Conservation (phyloP, 2,113 vertebrate species). For the Ictidomys tridecemlineatus region DNA sequence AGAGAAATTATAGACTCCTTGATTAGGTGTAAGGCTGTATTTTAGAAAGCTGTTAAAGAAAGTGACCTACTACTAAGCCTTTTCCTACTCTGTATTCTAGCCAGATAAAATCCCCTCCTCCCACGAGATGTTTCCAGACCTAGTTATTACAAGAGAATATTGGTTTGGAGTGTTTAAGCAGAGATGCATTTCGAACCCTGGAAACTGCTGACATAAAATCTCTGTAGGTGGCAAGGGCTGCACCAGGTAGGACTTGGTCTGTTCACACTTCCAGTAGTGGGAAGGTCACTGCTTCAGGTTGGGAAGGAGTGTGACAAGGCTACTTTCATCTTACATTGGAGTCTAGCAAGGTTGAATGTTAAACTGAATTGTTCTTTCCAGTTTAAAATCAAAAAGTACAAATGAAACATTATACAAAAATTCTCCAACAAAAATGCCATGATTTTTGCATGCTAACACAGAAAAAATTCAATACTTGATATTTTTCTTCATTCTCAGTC, state of each 20-base stretch:
- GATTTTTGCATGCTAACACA: slow-evolving; percentile 29
- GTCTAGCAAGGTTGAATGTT: slow-evolving; percentile 34
- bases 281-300: background rate
- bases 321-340: background rate
- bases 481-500: slow-evolving; percentile 43
- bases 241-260: background rate
- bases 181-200: background rate
- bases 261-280: background rate
- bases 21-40: background rate
- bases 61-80: background rate
- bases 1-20: background rate
- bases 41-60: slow-evolving; percentile 14
- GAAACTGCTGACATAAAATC: background rate
- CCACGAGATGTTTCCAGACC: background rate
- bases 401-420: slow-evolving; percentile 58
- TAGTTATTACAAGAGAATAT: background rate
- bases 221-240: background rate
- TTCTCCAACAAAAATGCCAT: slow-evolving; percentile 38
- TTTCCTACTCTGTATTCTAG: background rate
- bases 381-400: slow-evolving; percentile 3
- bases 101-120: background rate
- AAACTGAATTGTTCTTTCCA: slow-evolving; percentile 53
- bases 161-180: background rate
- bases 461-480: slow-evolving; percentile 27
- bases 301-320: background rate